Evolutionary conservation across 2,888 invertebrate genomes (phyloP), one percentile per base, ranked within the genome.

Genomic region (Tipula helvola): DNA sequence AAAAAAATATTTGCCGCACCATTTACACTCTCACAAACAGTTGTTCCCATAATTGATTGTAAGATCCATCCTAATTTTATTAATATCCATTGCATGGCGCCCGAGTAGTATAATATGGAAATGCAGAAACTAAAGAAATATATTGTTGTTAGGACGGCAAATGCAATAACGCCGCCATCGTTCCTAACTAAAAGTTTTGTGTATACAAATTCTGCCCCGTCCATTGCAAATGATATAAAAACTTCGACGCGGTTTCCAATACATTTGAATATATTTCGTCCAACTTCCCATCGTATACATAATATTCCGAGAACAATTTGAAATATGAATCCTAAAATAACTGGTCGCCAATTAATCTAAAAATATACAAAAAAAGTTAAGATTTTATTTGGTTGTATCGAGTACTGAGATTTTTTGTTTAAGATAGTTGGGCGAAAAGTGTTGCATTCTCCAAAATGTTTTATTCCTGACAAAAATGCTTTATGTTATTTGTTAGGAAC

Each of bases 1-100:
- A 99, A 92, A 90, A 99, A 99, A 41, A 98, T 96, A 90, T 98
- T 98, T 0, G 97, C 98, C 0, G 98, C 96, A n/a, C 97, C 95
- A 88, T 96, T 97, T 71, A 99, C 95, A 87, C 98, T 98, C 92
- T 99, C 99, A 87, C 97, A 97, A 0, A 98, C 97, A 0, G 99
- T 97, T 0, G 99, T 99, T 16, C 95, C 96, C 91, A 97, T 92
- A 0, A 95, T 91, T 13, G 92, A 90, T 88, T 95, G 95, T 87
- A 98, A 92, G 13, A 96, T 90, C 92, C 95, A 94, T 0, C 98
- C 98, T 41, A 98, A 91, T 90, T 95, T 96, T 36, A 94, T 89
- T 47, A 98, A 95, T 87, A 97, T 92, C 93, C 94, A 95, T 92
- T 98, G 98, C 94, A 99, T 96, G 0, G 95, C 93, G 0, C 98